Conservation (phyloP, 2,113 vertebrate genomes). For the Chaenocephalus aceratus region DNA sequence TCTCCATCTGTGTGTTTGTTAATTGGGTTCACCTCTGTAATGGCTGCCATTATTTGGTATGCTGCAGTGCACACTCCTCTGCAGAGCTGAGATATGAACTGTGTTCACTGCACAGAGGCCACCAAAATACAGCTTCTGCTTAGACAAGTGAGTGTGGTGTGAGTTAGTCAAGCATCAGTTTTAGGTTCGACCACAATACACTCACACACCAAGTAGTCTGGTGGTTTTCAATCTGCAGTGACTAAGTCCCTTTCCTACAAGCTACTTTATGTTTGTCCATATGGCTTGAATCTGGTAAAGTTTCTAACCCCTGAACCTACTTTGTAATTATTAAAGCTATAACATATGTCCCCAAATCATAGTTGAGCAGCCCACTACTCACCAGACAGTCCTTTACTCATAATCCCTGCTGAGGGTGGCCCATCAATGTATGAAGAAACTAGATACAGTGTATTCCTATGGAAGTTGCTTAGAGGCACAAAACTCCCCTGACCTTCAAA, state of each 20-base stretch:
- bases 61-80: neutral
- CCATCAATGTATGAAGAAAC: neutral
- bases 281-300: slow-evolving; percentile 8
- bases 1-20: slow-evolving; percentile 1
- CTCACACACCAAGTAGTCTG: neutral
- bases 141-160: neutral
- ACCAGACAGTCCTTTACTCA: neutral
- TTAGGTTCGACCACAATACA: neutral
- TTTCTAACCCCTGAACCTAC: neutral
- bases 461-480: too few relatives aligned
- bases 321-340: slow-evolving; percentile 6
- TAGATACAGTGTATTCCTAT: too few relatives aligned
- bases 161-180: neutral
- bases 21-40: neutral
- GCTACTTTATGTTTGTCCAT: neutral
- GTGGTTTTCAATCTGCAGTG: neutral
- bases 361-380: neutral
- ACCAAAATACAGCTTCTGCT: neutral
- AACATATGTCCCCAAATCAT: neutral
- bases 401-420: neutral
- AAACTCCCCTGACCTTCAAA: too few relatives aligned
- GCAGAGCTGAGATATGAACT: neutral
- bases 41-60: neutral
- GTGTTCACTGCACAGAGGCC: neutral
- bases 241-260: neutral